Evolutionary conservation across 2,113 vertebrate species (phyloP).

Genomic region (Halcyon malimbica): DNA sequence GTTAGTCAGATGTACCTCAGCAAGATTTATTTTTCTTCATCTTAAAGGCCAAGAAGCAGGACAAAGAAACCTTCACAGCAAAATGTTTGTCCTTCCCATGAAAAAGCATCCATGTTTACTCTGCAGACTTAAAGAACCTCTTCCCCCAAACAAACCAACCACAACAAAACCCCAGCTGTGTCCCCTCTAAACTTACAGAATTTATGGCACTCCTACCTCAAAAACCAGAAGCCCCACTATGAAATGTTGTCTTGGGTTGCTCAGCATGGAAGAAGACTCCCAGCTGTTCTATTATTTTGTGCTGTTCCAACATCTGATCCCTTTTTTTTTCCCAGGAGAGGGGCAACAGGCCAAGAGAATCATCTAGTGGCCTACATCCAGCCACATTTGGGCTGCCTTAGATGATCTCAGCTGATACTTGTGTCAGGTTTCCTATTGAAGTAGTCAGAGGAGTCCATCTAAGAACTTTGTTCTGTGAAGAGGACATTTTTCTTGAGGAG

Average conservation of each 20-base stretch:
- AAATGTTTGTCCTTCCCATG: not conserved
- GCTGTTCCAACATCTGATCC: slow-evolving; percentile 39
- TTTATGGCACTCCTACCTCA: not conserved
- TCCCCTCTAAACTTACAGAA: not conserved
- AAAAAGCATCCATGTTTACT: rapidly evolving
- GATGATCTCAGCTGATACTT: not conserved
- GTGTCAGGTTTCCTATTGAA: not conserved
- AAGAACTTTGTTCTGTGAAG: not conserved
- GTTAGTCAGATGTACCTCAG: not conserved
- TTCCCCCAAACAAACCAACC: not conserved
- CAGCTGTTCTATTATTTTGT: slow-evolving; percentile 15
- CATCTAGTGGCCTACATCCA: slow-evolving; percentile 31
- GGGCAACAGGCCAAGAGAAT: slow-evolving; percentile 26
- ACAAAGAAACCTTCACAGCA: not conserved
- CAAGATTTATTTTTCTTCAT: not conserved
- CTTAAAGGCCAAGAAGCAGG: not conserved
- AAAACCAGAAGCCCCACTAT: not conserved
- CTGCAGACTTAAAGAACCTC: not conserved
- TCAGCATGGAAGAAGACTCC: not conserved
- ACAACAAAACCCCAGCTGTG: not conserved
- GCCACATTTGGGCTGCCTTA: not conserved
- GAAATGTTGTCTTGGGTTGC: not conserved
- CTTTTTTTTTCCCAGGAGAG: slow-evolving; percentile 6
- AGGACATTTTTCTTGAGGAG: not conserved
- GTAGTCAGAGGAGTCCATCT: not conserved